Percentiles rank a stretch among this genome's conserved stretches.
Evolutionary conservation across 2,113 vertebrate genomes (phyloP).

Genomic region (Melanocharis versteri): DNA sequence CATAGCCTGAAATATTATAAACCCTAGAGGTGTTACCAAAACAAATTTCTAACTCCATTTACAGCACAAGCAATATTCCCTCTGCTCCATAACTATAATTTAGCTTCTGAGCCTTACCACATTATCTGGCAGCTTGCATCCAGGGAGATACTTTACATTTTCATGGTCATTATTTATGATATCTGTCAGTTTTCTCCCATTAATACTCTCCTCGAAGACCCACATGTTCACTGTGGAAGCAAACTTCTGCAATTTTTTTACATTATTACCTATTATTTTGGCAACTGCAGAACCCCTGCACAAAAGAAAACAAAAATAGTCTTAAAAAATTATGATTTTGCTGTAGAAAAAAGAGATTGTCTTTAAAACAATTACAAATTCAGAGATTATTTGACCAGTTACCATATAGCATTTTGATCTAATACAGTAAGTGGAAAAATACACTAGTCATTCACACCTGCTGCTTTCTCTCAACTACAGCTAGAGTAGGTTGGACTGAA

Average conservation of each 20-base stretch:
- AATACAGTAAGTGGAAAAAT: not conserved
- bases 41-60: not conserved
- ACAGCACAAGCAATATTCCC: not conserved
- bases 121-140: conserved; percentile 90
- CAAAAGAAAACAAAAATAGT: not conserved
- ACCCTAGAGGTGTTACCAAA: not conserved
- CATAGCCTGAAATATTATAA: not conserved
- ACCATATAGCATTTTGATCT: not conserved
- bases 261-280: conserved; percentile 87
- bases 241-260: conserved; percentile 79
- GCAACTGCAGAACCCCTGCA: conserved; percentile 90
- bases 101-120: conserved; percentile 80
- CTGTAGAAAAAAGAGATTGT: not conserved
- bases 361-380: not conserved
- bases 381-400: not conserved
- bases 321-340: not conserved
- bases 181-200: conserved; percentile 87
- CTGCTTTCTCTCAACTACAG: not conserved
- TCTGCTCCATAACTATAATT: not conserved
- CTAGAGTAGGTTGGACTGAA: not conserved
- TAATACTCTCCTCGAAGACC: conserved; percentile 88
- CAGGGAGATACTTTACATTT: conserved; percentile 91
- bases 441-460: not conserved
- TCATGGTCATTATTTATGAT: conserved; percentile 93
- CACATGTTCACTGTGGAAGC: conserved; percentile 90